A percentile compares a stretch with the other conserved stretches of the same genome.
Evolutionary conservation across 2,113 vertebrate genomes (phyloP).

Genomic region (Verasper variegatus): DNA sequence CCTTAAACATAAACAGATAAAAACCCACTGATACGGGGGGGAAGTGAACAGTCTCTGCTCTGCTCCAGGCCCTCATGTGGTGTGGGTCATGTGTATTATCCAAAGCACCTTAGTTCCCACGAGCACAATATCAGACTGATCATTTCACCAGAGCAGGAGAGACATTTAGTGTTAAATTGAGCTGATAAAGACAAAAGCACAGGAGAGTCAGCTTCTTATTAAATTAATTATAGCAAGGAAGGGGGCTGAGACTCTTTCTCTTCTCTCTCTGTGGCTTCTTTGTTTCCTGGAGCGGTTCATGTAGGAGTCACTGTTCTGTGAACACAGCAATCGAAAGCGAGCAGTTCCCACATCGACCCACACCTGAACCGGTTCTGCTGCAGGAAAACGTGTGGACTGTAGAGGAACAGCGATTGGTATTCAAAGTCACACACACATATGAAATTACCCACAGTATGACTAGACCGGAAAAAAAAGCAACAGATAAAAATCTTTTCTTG

Average conservation of each 20-base stretch:
- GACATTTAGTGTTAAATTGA: constrained; percentile 41
- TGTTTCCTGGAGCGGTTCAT: constrained; percentile 70
- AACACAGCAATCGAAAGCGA: constrained; percentile 64
- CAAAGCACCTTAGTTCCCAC: constrained; percentile 37
- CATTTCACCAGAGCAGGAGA: constrained; percentile 36
- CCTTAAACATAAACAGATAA: constrained; percentile 30
- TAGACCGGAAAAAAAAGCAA: not conserved
- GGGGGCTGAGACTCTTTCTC: constrained; percentile 38
- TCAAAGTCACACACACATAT: constrained; percentile 11
- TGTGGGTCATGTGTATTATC: constrained; percentile 1
- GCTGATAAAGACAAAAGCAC: constrained; percentile 57
- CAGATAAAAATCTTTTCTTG: not conserved
- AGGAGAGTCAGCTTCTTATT: constrained; percentile 56
- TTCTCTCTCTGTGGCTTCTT: constrained; percentile 61
- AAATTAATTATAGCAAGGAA: constrained; percentile 52
- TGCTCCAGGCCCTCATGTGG: not conserved
- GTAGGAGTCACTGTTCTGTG: constrained; percentile 68
- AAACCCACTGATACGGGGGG: constrained; percentile 5
- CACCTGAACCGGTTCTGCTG: constrained; percentile 52
- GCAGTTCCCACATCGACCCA: constrained; percentile 63
- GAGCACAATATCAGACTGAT: constrained; percentile 58
- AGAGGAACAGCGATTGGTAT: not conserved
- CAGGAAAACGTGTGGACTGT: not conserved
- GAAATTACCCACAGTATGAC: not conserved
- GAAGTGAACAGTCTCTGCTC: not conserved